Base-by-base conservation (phyloP, 2,888 invertebrate genomes). In the Sarcophaga rosellei region DNA sequence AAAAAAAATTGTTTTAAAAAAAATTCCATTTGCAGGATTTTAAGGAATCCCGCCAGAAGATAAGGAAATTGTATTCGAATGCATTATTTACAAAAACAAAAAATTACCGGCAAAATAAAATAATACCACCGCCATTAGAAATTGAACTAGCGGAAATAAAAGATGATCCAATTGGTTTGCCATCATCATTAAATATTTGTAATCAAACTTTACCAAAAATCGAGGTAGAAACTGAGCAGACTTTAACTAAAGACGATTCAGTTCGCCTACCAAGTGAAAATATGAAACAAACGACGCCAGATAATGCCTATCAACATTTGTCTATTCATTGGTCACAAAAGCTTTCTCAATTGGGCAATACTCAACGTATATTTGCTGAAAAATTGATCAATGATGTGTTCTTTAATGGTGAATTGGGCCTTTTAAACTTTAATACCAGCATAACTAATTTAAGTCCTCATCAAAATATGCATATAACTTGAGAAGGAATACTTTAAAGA, bases 321-420 rank as follows among this genome's bases (percentile, higher is more conserved):
- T 53, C 15, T 4, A 53, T 12, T 2, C 12, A 15, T 53, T 81
- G 81, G 81, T 61, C 47, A 3, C 21, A 57, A 17, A 75, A 81
- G n/a, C 63, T 81, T 3, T 35, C 53, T 6, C 69, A 75, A 81
- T 70, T 81, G 81, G 44, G 74, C 1, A 12, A 45, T 75, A 57
- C 62, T 63, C 81, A 81, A 57, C 47, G 81, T 53, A 69, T 81
- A 68, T 62, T 81, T 57, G 81, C 81, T 25, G 81, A 81, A 69
- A 81, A 81, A 75, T 35, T 81, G 12, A 76, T 82, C 59, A 82
- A 76, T 23, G 81, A 82, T n/a, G 76, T 76, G 6, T 53, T 82
- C 35, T 82, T 82, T n/a, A 53, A 82, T 47, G 81, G 70, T 21
- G 81, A 82, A 59, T 25, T 82, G 21, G 75, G 81, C 2, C 70